These are phyloP conservation scores for Chelonoidis abingdonii DNA, from an alignment of 2,113 vertebrate genomes.

Conservation along the genomic window DNA sequence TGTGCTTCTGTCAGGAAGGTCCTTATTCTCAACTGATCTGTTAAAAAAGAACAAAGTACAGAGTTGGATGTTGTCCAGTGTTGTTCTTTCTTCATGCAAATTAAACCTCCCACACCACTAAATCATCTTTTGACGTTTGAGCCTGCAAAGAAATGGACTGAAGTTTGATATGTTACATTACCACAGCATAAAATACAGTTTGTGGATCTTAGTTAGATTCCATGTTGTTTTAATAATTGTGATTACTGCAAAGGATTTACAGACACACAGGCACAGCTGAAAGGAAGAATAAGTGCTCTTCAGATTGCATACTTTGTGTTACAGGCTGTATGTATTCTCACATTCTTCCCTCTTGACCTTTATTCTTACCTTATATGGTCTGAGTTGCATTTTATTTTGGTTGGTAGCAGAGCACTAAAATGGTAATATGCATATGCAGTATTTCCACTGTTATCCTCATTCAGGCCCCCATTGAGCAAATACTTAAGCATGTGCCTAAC, in stretches of 20 bases:
- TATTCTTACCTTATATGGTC: background rate
- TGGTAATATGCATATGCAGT: background rate
- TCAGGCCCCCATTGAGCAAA: background rate
- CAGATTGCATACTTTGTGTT: conserved; percentile 4
- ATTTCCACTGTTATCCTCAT: background rate
- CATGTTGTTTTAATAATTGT: conserved; percentile 57
- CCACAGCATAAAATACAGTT: conserved; percentile 53
- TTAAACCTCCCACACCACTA: conserved; percentile 47
- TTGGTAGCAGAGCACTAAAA: conserved; percentile 17
- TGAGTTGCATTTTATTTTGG: background rate
- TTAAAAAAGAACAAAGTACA: background rate
- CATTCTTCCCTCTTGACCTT: background rate
- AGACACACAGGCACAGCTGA: background rate
- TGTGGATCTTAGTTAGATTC: conserved; percentile 63
- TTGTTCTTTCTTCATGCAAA: conserved; percentile 50
- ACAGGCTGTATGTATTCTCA: fast-evolving
- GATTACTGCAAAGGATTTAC: conserved; percentile 60
- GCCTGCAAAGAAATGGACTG: conserved; percentile 31
- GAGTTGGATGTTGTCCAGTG: background rate
- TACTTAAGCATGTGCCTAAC: background rate
- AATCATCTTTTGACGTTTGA: conserved; percentile 53
- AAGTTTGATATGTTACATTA: conserved; percentile 51
- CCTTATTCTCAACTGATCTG: background rate
- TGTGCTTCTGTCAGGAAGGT: background rate
- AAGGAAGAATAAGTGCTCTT: conserved; percentile 18